phyloP scores from a whole-genome alignment of 1,140 invertebrate genomes.

The Drosophila suzukii region DNA sequence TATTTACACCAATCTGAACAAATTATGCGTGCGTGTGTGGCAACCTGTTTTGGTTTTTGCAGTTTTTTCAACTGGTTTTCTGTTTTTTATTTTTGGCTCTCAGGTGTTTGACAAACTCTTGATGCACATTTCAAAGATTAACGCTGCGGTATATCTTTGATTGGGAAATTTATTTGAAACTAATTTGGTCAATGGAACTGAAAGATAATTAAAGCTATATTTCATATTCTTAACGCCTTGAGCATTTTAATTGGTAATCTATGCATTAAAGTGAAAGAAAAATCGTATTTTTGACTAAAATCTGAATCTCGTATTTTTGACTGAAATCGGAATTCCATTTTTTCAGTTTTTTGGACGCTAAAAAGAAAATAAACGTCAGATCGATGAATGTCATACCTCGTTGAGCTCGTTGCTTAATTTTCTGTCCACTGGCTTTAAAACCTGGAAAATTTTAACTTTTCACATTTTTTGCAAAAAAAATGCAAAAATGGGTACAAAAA shows the following conservation, averaged over 20 bases:
- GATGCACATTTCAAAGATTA: conserved; percentile 31
- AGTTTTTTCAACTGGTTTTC: conserved; percentile 8
- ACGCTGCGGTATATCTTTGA: conserved; percentile 19
- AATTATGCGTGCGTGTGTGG: conserved; percentile 29
- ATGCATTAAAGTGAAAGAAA: not conserved
- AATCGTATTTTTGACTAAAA: too few relatives aligned
- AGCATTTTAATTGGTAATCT: not conserved
- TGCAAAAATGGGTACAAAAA: too few relatives aligned
- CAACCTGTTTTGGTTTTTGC: conserved; percentile 16
- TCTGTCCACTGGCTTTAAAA: too few relatives aligned
- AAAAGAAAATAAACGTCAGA: too few relatives aligned
- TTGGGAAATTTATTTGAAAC: conserved; percentile 14
- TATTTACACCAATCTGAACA: conserved; percentile 29
- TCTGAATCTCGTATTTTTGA: too few relatives aligned
- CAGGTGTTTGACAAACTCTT: conserved; percentile 2
- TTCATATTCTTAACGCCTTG: conserved; percentile 5
- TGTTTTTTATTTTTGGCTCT: not conserved
- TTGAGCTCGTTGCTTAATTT: too few relatives aligned
- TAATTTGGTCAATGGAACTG: conserved; percentile 18
- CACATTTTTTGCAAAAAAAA: too few relatives aligned
- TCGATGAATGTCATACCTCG: too few relatives aligned
- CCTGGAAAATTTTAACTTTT: too few relatives aligned
- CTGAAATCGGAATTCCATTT: too few relatives aligned
- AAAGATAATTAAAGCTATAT: not conserved
- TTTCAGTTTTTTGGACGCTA: too few relatives aligned